Conservation (phyloP, 2,888 invertebrate genomes). For the Dicyrtomina minuta region DNA sequence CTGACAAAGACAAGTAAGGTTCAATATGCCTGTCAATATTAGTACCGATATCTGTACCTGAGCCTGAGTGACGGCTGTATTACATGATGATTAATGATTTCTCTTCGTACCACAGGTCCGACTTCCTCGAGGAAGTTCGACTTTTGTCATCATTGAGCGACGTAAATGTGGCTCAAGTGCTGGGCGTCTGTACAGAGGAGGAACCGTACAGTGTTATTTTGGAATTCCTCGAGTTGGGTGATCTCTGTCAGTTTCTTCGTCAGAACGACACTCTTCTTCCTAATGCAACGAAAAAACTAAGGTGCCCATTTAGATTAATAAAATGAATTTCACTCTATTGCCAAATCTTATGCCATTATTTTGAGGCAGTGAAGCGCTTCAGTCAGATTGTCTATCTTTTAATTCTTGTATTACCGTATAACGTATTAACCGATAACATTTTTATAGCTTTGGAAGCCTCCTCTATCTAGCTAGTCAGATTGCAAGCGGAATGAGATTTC, state of each 20-base stretch:
- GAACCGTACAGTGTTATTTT: conserved; percentile 86
- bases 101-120: conserved; percentile 63
- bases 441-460: conserved; percentile 60
- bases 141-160: conserved; percentile 82
- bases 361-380: conserved; percentile 21
- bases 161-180: conserved; percentile 77
- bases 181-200: conserved; percentile 75
- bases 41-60: conserved; percentile 13
- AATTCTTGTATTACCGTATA: not conserved
- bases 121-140: conserved; percentile 83
- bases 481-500: conserved; percentile 85
- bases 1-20: conserved; percentile 74
- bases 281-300: conserved; percentile 48
- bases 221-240: conserved; percentile 83
- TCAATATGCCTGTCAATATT: conserved; percentile 5
- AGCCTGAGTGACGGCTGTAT: not conserved
- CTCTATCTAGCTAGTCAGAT: conserved; percentile 81
- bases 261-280: conserved; percentile 56
- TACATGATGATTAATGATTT: conserved; percentile 25
- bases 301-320: conserved; percentile 35
- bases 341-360: conserved; percentile 24
- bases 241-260: conserved; percentile 70
- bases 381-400: not conserved
- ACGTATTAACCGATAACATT: conserved; percentile 2
- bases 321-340: not conserved